Evolutionary conservation across 2,797 vertebrate genomes (phyloP).

Genomic region (Danio aesculapii): DNA sequence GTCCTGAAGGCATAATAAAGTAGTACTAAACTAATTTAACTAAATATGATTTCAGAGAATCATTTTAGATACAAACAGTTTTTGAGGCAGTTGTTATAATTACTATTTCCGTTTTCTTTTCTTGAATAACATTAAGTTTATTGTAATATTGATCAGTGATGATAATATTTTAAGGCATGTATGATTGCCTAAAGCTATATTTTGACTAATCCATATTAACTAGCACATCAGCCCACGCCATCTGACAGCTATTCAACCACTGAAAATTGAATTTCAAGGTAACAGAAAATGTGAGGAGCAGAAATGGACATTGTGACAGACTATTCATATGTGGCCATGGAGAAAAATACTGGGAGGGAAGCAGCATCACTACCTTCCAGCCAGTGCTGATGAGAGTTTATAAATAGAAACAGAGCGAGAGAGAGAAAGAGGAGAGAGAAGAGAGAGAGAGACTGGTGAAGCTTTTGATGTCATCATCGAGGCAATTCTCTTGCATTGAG

Average conservation of each 20-base stretch:
- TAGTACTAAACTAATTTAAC: neutral
- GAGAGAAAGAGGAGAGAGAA: neutral
- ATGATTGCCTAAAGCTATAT: slow-evolving; percentile 11
- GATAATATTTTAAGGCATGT: neutral
- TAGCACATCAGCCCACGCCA: slow-evolving; percentile 17
- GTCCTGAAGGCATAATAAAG: too few relatives aligned
- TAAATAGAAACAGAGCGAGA: slow-evolving; percentile 76
- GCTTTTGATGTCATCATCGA: slow-evolving; percentile 51
- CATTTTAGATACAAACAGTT: neutral
- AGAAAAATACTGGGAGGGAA: slow-evolving; percentile 43
- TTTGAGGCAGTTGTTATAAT: slow-evolving; percentile 5
- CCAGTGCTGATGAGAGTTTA: slow-evolving; percentile 63
- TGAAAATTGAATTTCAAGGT: slow-evolving; percentile 28
- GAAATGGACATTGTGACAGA: slow-evolving; percentile 37
- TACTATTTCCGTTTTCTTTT: neutral
- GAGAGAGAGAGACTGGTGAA: slow-evolving; percentile 45
- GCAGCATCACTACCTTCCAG: slow-evolving; percentile 38
- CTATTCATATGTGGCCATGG: slow-evolving; percentile 47
- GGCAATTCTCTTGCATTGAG: slow-evolving; percentile 29
- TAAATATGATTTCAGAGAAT: neutral
- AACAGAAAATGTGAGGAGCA: slow-evolving; percentile 23
- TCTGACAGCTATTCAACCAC: slow-evolving; percentile 28
- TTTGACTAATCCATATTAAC: slow-evolving; percentile 11
- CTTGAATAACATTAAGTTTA: neutral
- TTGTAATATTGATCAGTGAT: slow-evolving; percentile 1